Percentiles rank a stretch among this genome's conserved stretches.
These are phyloP conservation scores for Oreocharis arfaki DNA, from an alignment of 2,113 vertebrate species.

Conservation along the genomic window DNA sequence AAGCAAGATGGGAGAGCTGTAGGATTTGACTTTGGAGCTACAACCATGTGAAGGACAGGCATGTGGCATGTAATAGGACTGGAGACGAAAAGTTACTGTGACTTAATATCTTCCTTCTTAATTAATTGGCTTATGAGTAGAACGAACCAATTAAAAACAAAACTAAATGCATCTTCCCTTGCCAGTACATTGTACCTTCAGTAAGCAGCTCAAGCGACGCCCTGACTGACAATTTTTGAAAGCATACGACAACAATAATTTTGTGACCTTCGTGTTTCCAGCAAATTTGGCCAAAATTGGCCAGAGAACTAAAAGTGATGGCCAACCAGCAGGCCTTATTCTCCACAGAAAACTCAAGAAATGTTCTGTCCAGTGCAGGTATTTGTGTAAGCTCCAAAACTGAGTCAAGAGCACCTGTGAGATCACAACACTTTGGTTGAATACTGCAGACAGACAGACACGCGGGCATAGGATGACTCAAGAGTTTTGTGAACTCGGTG, in stretches of 20 bases:
- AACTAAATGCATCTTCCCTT: not conserved
- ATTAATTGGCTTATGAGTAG: not conserved
- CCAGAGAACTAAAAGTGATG: not conserved
- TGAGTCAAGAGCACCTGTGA: not conserved
- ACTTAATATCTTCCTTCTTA: not conserved
- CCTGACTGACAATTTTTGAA: not conserved
- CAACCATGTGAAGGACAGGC: not conserved
- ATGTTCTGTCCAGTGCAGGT: not conserved
- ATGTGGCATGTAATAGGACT: not conserved
- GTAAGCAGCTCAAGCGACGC: accelerated
- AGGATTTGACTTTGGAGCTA: not conserved
- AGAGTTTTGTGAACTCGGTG: not conserved
- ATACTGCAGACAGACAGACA: not conserved
- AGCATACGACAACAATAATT: not conserved
- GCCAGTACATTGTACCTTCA: not conserved
- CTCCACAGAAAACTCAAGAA: not conserved
- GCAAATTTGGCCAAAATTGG: not conserved
- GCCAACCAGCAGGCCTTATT: not conserved
- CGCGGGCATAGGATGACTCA: not conserved
- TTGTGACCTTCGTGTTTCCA: not conserved
- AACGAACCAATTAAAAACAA: not conserved
- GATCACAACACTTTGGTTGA: not conserved
- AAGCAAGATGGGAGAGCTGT: not conserved
- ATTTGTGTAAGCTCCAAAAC: not conserved
- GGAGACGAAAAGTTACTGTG: not conserved